These are phyloP conservation scores for Charadrius vociferus DNA, from an alignment of 2,113 vertebrate species.

Conservation along the genomic window DNA sequence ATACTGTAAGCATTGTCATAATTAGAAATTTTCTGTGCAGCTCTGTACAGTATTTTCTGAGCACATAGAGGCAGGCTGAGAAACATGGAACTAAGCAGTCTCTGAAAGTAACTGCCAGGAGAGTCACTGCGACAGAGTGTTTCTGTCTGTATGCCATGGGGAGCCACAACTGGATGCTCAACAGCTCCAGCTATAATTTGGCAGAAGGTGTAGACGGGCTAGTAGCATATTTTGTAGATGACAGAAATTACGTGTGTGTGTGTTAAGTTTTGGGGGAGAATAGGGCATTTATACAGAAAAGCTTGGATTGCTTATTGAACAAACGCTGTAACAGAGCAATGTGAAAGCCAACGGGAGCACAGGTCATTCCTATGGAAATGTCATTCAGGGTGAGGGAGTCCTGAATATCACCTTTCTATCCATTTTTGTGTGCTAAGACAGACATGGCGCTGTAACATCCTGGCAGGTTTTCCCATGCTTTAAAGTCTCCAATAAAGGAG, in stretches of 20 bases:
- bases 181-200: not conserved
- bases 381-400: not conserved
- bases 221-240: not conserved
- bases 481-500: not conserved
- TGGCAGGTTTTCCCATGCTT: not conserved
- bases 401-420: not conserved
- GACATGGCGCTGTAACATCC: not conserved
- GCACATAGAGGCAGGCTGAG: not conserved
- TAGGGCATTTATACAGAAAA: not conserved
- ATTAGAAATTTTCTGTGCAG: not conserved
- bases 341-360: not conserved
- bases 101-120: not conserved
- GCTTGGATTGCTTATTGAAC: not conserved
- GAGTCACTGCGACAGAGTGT: not conserved
- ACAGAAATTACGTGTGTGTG: not conserved
- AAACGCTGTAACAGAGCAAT: not conserved
- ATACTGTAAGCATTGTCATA: not conserved
- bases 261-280: not conserved
- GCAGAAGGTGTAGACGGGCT: not conserved
- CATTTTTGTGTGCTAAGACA: not conserved
- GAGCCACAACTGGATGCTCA: not conserved
- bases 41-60: not conserved
- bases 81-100: not conserved
- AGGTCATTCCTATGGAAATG: not conserved
- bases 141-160: fast-evolving